Base-by-base conservation (phyloP, 2,113 vertebrate species). In the Pandion haliaetus region DNA sequence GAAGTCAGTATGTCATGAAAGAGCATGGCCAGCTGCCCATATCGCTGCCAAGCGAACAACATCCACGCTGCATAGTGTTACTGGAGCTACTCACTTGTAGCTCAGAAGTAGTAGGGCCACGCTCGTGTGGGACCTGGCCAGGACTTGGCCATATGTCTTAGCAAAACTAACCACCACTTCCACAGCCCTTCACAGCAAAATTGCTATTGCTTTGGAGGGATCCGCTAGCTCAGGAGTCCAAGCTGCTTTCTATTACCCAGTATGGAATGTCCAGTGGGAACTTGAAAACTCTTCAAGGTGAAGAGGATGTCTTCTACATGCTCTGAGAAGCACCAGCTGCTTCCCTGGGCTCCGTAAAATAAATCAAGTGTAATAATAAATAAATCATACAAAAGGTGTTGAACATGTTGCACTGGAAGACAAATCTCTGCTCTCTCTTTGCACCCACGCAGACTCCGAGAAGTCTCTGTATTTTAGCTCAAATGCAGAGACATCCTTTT, bases 391-490 rank as follows among this genome's bases (percentile, higher is more conserved):
- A 14, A 79, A 65, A 88, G 26, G 8, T 16, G 24, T 40, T 86
- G 73, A 81, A 92, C 92, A 49, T 7, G 8, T 54, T 67, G 32
- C 40, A 44, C 52, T 63, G 9, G 47, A 84, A 96, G 87, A 95
- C 55, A 95, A 97, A 95, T 84, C 54, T 96, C 95, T 92, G 55
- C 70, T 94, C 88, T 88, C 65, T 88, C 89, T 86, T 58, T 82
- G 40, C 66, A 90, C 40, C 45, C 40, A n/a, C 2, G 1, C 40
- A 73, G 72, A 82, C 74, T 88, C 80, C 45, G 28, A 93, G 87
- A 54, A 44, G 36, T 49, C 73, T 88, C 40, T 40, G 17, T 50
- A 20, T 44, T 82, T 86, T 24, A 59, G 36, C 63, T 58, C 19
- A 71, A 76, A 79, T 4, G 19, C 34, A 67, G 19, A 70, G 13